These are phyloP conservation scores for Cyclophora punctaria DNA, from an alignment of 2,888 invertebrate genomes.

Conservation along the genomic window DNA sequence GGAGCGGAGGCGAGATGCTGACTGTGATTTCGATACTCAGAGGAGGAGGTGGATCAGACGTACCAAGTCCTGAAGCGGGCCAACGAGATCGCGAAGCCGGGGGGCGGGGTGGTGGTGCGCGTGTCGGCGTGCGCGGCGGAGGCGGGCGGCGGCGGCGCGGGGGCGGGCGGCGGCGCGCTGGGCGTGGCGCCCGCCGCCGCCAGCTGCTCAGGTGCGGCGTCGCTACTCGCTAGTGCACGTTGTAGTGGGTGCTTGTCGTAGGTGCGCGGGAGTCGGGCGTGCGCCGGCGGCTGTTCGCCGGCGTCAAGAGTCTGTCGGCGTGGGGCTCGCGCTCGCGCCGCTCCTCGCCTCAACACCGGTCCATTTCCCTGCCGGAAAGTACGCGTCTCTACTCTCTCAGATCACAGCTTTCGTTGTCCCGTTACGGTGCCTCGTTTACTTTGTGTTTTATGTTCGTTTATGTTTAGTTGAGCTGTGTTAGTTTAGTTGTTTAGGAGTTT, in stretches of 20 bases:
- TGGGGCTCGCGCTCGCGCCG: conserved; percentile 80
- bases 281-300: conserved; percentile 85
- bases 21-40: conserved; percentile 67
- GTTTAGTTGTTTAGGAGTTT: conserved; percentile 51
- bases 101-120: conserved; percentile 67
- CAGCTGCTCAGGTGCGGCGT: conserved; percentile 64
- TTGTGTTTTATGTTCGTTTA: conserved; percentile 55
- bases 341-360: conserved; percentile 84
- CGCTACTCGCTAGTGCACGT: conserved; percentile 68
- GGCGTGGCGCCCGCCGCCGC: conserved; percentile 79
- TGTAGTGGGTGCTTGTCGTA: conserved; percentile 4
- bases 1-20: conserved; percentile 21
- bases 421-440: conserved; percentile 61
- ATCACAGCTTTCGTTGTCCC: conserved; percentile 69
- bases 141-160: conserved; percentile 64
- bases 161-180: conserved; percentile 61
- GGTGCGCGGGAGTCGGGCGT: conserved; percentile 78
- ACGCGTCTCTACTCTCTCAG: conserved; percentile 72
- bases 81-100: conserved; percentile 85
- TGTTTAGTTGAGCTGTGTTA: conserved; percentile 63
- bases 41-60: conserved; percentile 90
- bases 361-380: conserved; percentile 92
- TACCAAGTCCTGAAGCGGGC: conserved; percentile 97
- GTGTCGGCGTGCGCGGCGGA: conserved; percentile 56
- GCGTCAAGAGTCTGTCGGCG: conserved; percentile 86